Percentiles rank a stretch among this genome's conserved stretches.
Evolutionary conservation across 2,113 vertebrate genomes (phyloP).

Genomic region (Terrapene triunguis): DNA sequence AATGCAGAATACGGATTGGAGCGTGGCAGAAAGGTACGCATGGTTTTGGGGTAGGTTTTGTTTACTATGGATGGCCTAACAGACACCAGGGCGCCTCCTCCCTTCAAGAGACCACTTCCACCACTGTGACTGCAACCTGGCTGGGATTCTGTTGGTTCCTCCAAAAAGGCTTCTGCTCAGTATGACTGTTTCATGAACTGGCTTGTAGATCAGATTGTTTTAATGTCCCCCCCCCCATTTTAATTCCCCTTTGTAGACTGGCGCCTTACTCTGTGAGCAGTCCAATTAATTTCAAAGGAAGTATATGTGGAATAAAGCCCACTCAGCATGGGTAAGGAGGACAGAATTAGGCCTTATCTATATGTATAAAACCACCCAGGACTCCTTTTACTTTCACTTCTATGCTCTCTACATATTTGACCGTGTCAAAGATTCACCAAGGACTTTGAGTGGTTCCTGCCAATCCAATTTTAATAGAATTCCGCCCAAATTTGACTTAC

Average conservation of each 20-base stretch:
- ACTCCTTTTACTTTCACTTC: background rate
- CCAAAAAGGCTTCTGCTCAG: background rate
- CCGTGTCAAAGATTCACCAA: background rate
- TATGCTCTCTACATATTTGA: background rate
- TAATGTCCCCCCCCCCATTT: background rate
- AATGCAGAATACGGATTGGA: background rate
- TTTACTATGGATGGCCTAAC: background rate
- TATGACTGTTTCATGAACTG: accelerated
- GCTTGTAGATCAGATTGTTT: background rate
- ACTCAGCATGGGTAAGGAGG: background rate
- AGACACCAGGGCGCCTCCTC: background rate
- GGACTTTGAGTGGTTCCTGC: background rate
- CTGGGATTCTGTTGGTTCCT: background rate
- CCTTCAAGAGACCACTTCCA: background rate
- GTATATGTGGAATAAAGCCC: background rate
- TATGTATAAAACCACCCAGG: accelerated
- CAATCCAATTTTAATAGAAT: background rate
- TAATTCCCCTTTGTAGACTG: background rate
- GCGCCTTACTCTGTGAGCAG: background rate
- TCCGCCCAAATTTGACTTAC: background rate
- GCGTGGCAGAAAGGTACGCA: background rate
- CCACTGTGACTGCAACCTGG: accelerated
- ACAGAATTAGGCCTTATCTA: background rate
- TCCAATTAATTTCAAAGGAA: background rate
- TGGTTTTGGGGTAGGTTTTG: background rate